Percentiles rank a stretch among this genome's conserved stretches.
Evolutionary conservation across 1,140 invertebrate genomes (phyloP).

Genomic region (Drosophila suzukii): DNA sequence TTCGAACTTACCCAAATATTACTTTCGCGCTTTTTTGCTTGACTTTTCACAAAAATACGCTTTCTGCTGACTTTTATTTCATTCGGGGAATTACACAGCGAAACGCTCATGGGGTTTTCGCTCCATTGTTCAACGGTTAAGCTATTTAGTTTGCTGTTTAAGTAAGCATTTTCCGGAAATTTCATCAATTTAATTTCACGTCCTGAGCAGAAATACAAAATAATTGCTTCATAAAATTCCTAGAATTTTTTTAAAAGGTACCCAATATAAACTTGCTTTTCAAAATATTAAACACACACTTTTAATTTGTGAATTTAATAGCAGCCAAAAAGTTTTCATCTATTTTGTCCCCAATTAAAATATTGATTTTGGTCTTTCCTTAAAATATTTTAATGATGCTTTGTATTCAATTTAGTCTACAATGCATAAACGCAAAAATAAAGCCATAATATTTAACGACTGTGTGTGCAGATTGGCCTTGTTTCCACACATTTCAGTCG

Average conservation of each 20-base stretch:
- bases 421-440: neutral
- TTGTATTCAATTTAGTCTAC: neutral
- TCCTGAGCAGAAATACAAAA: neutral
- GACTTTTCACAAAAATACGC: neutral
- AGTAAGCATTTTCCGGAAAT: neutral
- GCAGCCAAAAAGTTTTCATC: too few species aligned
- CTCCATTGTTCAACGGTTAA: neutral
- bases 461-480: constrained; percentile 11
- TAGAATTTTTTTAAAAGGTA: too few species aligned
- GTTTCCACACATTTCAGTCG: neutral
- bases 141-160: neutral
- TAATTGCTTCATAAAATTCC: neutral
- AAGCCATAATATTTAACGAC: neutral
- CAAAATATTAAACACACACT: too few species aligned
- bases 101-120: neutral
- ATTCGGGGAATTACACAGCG: constrained; percentile 6
- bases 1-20: constrained; percentile 48
- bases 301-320: too few species aligned
- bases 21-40: constrained; percentile 44
- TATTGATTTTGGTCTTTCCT: neutral
- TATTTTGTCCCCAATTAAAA: too few species aligned
- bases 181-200: neutral
- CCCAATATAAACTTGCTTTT: too few species aligned
- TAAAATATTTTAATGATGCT: neutral
- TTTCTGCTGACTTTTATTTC: constrained; percentile 19